phyloP scores from a whole-genome alignment of 2,113 vertebrate species.

The Nannospalax galili region DNA sequence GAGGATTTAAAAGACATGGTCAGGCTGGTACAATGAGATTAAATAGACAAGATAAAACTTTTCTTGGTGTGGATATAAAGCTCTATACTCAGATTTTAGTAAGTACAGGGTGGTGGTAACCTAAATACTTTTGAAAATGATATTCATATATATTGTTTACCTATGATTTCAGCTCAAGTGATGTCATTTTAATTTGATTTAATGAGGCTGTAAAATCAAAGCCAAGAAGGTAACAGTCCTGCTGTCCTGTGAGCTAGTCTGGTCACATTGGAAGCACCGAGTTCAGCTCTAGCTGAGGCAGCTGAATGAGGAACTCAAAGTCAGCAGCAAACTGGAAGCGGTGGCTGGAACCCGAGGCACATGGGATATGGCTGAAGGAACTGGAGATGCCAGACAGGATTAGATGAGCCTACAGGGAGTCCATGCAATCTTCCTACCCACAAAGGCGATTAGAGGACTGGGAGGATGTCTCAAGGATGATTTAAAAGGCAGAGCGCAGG shows the following conservation, averaged over 20 bases:
- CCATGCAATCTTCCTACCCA: neutral
- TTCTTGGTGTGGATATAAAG: conserved; percentile 7
- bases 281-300: neutral
- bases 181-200: neutral
- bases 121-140: neutral
- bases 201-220: conserved; percentile 34
- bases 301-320: neutral
- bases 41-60: neutral
- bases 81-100: neutral
- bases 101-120: neutral
- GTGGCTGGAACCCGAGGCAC: neutral
- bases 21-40: neutral
- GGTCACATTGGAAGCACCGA: neutral
- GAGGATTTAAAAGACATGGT: conserved; percentile 6
- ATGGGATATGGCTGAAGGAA: neutral
- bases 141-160: neutral
- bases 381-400: neutral
- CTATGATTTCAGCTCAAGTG: neutral
- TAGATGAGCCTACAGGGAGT: neutral
- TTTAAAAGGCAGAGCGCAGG: conserved; percentile 5
- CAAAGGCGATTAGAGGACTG: neutral
- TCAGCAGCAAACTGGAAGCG: neutral
- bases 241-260: neutral
- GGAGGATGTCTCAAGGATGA: neutral
- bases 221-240: neutral